These are phyloP conservation scores for Erebia aethiops DNA, from an alignment of 2,888 invertebrate genomes.

Conservation along the genomic window DNA sequence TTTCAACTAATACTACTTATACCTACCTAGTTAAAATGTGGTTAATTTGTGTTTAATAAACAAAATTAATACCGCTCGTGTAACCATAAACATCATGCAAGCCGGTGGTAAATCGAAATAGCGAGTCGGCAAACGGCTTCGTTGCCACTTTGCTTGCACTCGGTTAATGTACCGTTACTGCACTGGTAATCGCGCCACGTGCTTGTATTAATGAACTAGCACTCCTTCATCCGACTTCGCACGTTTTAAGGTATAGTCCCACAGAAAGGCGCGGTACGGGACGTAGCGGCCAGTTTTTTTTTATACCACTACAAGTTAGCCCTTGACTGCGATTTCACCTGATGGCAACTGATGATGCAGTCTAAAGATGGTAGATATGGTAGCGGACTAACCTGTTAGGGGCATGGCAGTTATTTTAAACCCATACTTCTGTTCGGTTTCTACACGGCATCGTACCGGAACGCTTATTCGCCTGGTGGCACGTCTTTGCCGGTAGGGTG, in stretches of 20 bases:
- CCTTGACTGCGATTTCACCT: background rate
- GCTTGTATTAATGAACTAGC: constrained; percentile 46
- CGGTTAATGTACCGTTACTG: constrained; percentile 57
- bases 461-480: too few relatives aligned
- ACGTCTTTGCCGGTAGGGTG: too few relatives aligned
- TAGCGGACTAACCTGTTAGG: too few relatives aligned
- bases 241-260: background rate
- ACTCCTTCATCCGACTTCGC: constrained; percentile 8
- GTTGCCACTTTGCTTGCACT: constrained; percentile 54
- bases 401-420: too few relatives aligned
- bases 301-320: background rate
- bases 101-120: constrained; percentile 43
- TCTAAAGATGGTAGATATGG: too few relatives aligned
- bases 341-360: too few relatives aligned
- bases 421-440: too few relatives aligned
- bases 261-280: too few relatives aligned
- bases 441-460: too few relatives aligned
- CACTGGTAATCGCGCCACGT: constrained; percentile 45
- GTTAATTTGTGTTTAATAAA: constrained; percentile 9
- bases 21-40: background rate
- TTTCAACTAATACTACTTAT: too few relatives aligned
- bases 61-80: constrained; percentile 11
- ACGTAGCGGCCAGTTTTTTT: too few relatives aligned
- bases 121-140: constrained; percentile 55
- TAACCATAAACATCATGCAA: constrained; percentile 21